These are phyloP conservation scores for Margaritifera margaritifera DNA, from an alignment of 2,888 invertebrate genomes.

Conservation along the genomic window DNA sequence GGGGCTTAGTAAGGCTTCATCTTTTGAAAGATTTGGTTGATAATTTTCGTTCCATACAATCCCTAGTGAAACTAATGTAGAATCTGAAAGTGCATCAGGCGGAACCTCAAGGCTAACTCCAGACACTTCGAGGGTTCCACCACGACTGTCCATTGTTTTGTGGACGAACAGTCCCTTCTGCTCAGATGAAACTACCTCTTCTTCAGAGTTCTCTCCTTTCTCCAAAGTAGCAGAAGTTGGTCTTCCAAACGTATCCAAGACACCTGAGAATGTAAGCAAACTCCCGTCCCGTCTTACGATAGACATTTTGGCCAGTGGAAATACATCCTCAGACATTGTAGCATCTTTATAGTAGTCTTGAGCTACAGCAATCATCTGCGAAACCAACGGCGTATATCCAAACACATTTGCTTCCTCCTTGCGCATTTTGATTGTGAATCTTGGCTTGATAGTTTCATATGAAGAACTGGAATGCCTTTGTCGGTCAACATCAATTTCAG, in stretches of 20 bases:
- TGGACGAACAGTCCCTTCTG: slow-evolving; percentile 42
- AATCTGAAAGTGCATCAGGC: slow-evolving; percentile 24
- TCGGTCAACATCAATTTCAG: slow-evolving; percentile 9
- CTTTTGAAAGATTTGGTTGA: slow-evolving; percentile 27
- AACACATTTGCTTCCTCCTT: slow-evolving; percentile 27
- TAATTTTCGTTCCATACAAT: slow-evolving; percentile 36
- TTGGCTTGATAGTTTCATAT: slow-evolving; percentile 5
- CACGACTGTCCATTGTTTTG: slow-evolving; percentile 27
- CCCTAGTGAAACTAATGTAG: slow-evolving; percentile 34
- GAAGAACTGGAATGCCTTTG: background rate
- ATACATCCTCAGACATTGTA: slow-evolving; percentile 9
- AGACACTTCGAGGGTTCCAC: slow-evolving; percentile 32
- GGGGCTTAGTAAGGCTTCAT: slow-evolving; percentile 39
- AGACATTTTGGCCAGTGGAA: slow-evolving; percentile 31
- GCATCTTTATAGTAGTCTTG: slow-evolving; percentile 26
- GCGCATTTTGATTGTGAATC: slow-evolving; percentile 17
- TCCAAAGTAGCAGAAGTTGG: slow-evolving; percentile 33
- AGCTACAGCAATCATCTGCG: slow-evolving; percentile 26
- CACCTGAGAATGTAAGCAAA: background rate
- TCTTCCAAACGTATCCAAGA: slow-evolving; percentile 13
- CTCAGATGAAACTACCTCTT: slow-evolving; percentile 10
- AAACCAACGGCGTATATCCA: slow-evolving; percentile 18
- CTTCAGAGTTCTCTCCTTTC: background rate
- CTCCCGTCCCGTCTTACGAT: slow-evolving; percentile 12
- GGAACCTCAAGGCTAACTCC: slow-evolving; percentile 42